phyloP scores from a whole-genome alignment of 2,797 vertebrate species.

The Eidolon dupreanum region DNA sequence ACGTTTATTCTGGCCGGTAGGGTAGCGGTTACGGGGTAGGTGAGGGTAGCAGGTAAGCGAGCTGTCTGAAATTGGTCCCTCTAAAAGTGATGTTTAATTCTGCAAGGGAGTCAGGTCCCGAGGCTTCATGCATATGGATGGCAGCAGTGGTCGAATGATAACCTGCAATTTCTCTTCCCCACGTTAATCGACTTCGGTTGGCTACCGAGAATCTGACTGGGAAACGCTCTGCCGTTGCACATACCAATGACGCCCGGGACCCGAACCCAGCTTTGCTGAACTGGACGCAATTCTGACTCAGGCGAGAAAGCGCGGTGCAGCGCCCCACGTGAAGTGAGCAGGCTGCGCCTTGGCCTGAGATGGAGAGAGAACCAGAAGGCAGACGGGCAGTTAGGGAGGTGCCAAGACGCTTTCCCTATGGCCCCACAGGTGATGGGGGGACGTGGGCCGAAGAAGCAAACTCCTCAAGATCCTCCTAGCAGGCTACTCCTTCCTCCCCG shows the following conservation, averaged over 20 bases:
- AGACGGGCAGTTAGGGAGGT: no score
- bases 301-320: not conserved
- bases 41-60: rapidly evolving
- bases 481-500: not conserved
- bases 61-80: not conserved
- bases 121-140: slow-evolving; percentile 65
- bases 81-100: slow-evolving; percentile 4
- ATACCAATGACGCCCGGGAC: slow-evolving; percentile 31
- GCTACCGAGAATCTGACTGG: slow-evolving; percentile 46
- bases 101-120: slow-evolving; percentile 9
- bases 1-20: not conserved
- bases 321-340: not conserved
- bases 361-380: not conserved
- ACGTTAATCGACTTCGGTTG: slow-evolving; percentile 20
- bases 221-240: not conserved
- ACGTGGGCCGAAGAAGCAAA: not conserved
- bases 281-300: not conserved
- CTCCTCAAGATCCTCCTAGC: not conserved
- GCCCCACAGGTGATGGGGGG: not conserved
- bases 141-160: not conserved
- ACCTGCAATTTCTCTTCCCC: slow-evolving; percentile 49
- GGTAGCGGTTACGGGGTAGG: rapidly evolving
- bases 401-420: rapidly evolving
- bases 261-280: not conserved
- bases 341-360: not conserved